Conservation (phyloP, 2,797 vertebrate genomes). For the Sandelia bainsii region DNA sequence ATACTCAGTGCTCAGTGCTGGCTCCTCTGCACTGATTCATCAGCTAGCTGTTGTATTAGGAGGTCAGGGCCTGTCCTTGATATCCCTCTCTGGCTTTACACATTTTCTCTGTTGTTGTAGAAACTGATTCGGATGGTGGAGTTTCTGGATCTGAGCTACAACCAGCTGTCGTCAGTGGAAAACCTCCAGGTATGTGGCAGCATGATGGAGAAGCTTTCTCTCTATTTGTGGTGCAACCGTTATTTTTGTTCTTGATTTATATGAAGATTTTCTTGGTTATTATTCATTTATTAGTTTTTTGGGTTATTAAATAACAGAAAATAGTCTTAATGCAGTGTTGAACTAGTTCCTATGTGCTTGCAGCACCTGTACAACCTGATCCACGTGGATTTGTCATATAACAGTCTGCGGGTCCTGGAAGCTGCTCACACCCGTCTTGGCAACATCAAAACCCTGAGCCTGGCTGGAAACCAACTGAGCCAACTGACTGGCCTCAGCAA, state of each 20-base stretch:
- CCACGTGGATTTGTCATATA: conserved; percentile 96
- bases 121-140: conserved; percentile 96
- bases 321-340: neutral
- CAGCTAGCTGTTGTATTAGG: neutral
- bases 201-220: neutral
- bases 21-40: neutral
- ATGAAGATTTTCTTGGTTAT: too few species aligned
- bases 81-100: neutral
- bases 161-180: conserved; percentile 90
- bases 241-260: too few species aligned
- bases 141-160: conserved; percentile 96
- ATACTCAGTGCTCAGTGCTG: too few species aligned
- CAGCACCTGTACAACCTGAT: conserved; percentile 98
- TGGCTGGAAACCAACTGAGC: conserved; percentile 94
- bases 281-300: too few species aligned
- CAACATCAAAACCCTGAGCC: conserved; percentile 95
- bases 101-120: conserved; percentile 72
- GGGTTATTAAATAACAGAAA: too few species aligned
- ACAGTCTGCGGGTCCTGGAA: conserved; percentile 89
- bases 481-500: conserved; percentile 91
- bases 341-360: conserved; percentile 26
- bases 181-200: conserved; percentile 90
- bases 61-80: neutral
- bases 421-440: conserved; percentile 94
- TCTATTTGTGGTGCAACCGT: too few species aligned